Conservation (phyloP, 2,888 invertebrate species). For the Timema cristinae region DNA sequence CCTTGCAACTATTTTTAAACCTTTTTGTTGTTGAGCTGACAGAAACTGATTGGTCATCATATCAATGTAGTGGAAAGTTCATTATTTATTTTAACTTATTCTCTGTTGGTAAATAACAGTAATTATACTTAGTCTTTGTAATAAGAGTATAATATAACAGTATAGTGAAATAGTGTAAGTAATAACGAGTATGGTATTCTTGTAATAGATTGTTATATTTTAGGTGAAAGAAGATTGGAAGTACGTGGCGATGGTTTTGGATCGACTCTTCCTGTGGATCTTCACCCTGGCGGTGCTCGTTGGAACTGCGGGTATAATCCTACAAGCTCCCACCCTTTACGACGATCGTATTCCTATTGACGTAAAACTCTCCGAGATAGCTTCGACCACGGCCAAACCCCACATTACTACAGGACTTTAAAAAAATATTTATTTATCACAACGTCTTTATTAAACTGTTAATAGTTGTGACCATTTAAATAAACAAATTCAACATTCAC, state of each 20-base stretch:
- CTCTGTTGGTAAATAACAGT: too few species aligned
- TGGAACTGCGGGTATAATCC: constrained; percentile 89
- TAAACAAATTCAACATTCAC: too few species aligned
- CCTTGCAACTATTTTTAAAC: too few species aligned
- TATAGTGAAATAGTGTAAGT: neutral
- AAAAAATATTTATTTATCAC: too few species aligned
- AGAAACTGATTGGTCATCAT: too few species aligned
- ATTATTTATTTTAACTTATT: too few species aligned
- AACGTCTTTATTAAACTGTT: too few species aligned
- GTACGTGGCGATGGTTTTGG: constrained; percentile 96
- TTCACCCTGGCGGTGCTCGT: constrained; percentile 93
- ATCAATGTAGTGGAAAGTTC: too few species aligned
- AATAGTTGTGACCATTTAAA: too few species aligned
- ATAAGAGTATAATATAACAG: constrained; percentile 5
- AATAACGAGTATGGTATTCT: neutral
- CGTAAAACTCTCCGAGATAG: constrained; percentile 83
- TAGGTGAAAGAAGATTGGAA: constrained; percentile 98
- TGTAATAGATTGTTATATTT: constrained; percentile 27
- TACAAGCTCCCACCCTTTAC: constrained; percentile 92
- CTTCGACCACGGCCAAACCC: constrained; percentile 83
- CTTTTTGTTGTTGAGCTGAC: too few species aligned
- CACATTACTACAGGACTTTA: constrained; percentile 49
- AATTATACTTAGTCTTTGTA: too few species aligned
- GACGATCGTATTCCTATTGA: constrained; percentile 86
- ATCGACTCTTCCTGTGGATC: constrained; percentile 94